A percentile compares a stretch with the other conserved stretches of the same genome.
These are phyloP conservation scores for Brenthis hecate DNA, from an alignment of 2,888 invertebrate genomes.

Conservation along the genomic window DNA sequence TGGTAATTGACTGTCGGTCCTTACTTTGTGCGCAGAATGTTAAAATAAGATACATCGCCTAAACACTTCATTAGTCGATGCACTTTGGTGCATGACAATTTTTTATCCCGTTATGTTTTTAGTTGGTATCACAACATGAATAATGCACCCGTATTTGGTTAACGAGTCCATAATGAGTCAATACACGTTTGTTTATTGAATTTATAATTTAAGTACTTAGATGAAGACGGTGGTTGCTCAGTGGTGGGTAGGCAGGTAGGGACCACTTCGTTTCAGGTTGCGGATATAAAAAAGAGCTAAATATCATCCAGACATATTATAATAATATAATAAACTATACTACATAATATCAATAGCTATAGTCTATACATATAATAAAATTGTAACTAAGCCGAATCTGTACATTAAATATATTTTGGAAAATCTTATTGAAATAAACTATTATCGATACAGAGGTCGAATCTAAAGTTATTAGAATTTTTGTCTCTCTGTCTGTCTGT, in stretches of 20 bases:
- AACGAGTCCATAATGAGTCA: constrained; percentile 7
- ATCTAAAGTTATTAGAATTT: too few relatives aligned
- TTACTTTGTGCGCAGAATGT: background rate
- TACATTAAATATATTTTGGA: too few relatives aligned
- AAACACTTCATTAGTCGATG: constrained; percentile 11
- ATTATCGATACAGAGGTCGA: too few relatives aligned
- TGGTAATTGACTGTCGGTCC: constrained; percentile 6
- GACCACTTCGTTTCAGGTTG: too few relatives aligned
- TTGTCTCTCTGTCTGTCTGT: too few relatives aligned
- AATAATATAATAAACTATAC: too few relatives aligned
- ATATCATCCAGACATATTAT: too few relatives aligned
- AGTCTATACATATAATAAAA: too few relatives aligned
- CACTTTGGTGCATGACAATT: constrained; percentile 23
- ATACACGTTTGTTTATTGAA: constrained; percentile 3
- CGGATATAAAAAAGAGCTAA: too few relatives aligned
- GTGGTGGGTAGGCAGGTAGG: background rate
- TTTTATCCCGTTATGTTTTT: constrained; percentile 15
- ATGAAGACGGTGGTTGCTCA: background rate
- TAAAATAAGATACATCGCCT: background rate
- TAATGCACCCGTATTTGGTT: constrained; percentile 14
- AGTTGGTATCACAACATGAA: constrained; percentile 1
- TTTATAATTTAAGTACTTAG: background rate
- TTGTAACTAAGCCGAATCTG: too few relatives aligned
- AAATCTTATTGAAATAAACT: too few relatives aligned
- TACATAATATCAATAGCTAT: too few relatives aligned